These are phyloP conservation scores for Diaphora mendica DNA, from an alignment of 2,888 invertebrate species.

Conservation along the genomic window DNA sequence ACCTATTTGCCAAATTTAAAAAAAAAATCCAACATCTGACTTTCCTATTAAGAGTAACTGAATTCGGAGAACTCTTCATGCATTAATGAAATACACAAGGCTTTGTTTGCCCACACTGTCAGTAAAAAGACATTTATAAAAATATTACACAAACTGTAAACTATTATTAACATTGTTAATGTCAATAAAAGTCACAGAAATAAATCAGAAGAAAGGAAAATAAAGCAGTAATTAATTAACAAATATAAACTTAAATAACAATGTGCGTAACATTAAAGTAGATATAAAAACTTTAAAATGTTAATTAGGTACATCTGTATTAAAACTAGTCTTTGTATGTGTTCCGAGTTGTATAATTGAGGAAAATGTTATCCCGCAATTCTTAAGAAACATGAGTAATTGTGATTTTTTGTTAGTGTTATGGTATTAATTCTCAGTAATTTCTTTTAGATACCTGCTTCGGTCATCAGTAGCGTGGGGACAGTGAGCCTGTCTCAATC, in stretches of 20 bases:
- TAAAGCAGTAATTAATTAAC: background rate
- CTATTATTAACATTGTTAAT: background rate
- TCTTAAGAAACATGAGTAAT: slow-evolving; percentile 19
- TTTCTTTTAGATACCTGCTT: slow-evolving; percentile 84
- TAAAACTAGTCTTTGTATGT: slow-evolving; percentile 10
- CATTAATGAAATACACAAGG: background rate
- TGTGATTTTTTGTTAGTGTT: slow-evolving; percentile 4
- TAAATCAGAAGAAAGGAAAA: background rate
- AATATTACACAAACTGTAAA: background rate
- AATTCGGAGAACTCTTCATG: background rate
- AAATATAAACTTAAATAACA: background rate
- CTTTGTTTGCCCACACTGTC: no score
- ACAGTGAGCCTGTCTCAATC: slow-evolving; percentile 84
- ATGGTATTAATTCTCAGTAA: slow-evolving; percentile 16
- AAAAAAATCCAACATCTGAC: no score
- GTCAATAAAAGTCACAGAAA: background rate
- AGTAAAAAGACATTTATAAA: no score
- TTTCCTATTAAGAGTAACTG: background rate
- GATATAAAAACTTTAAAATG: background rate
- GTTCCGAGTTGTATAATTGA: slow-evolving; percentile 13
- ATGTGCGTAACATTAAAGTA: background rate
- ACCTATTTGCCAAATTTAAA: background rate
- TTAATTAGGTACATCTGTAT: background rate
- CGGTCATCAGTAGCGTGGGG: slow-evolving; percentile 87
- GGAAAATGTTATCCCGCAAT: slow-evolving; percentile 18